A percentile compares a stretch with the other conserved stretches of the same genome.
Evolutionary conservation across 2,888 invertebrate genomes (phyloP).

Genomic region (Archips crataeganus): DNA sequence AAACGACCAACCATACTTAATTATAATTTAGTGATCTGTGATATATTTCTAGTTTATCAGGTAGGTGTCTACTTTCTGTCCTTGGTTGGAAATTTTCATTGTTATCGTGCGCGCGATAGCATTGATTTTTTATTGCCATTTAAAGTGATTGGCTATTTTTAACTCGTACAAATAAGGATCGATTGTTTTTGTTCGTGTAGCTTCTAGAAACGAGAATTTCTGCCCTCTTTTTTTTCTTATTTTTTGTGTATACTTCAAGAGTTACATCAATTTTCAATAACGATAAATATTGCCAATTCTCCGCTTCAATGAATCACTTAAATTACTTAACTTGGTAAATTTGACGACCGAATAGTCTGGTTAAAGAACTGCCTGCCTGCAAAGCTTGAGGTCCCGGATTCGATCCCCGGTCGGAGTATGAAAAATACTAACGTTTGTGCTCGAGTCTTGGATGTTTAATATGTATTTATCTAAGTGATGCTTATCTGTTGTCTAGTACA

Average conservation of each 20-base stretch:
- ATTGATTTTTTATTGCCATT: slow-evolving; percentile 5
- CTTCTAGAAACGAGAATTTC: not conserved
- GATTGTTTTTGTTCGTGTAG: not conserved
- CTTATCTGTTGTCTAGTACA: too few relatives aligned
- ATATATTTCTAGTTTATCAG: slow-evolving; percentile 42
- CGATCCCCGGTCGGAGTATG: too few relatives aligned
- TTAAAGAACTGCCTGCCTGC: too few relatives aligned
- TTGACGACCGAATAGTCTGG: too few relatives aligned
- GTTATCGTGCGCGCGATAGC: not conserved
- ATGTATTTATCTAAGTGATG: too few relatives aligned
- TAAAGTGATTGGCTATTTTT: not conserved
- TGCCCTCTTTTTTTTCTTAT: not conserved
- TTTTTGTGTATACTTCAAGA: not conserved
- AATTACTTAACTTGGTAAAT: too few relatives aligned
- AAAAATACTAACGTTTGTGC: too few relatives aligned
- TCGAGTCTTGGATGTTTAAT: too few relatives aligned
- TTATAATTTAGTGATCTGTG: slow-evolving; percentile 30
- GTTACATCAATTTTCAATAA: too few relatives aligned
- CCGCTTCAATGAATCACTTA: too few relatives aligned
- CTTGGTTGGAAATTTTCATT: not conserved
- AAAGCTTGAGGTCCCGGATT: too few relatives aligned
- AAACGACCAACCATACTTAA: not conserved
- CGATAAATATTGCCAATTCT: too few relatives aligned
- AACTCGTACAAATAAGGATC: not conserved
- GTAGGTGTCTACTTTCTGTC: slow-evolving; percentile 16